Evolutionary conservation across 2,797 vertebrate genomes (phyloP), one percentile per base, ranked within the genome.

Genomic region (Lacerta bilineata): DNA sequence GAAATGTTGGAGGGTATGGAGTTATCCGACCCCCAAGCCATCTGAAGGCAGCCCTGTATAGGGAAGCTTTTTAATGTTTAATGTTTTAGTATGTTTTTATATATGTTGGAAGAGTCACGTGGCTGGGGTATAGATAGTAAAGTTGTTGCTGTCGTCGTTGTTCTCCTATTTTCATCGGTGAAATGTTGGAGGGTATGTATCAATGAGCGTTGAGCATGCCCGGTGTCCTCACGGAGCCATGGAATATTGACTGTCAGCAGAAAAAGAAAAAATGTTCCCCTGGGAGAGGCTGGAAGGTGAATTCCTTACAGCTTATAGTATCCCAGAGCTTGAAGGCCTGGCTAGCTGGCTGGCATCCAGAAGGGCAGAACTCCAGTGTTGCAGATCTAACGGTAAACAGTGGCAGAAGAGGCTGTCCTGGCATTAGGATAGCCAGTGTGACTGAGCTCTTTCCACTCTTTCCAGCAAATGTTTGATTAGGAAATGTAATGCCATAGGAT

Each of bases 361-460:
- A 69, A 29, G 23, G 27, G 7, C 3, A 29, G 27, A 9, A 17
- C 29, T 4, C 2, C 13, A 33, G 25, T 76, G 39, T 71, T 55
- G 17, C 36, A 66, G 10, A 17, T 77, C 33, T n/a, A 27, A 81
- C 17, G 27, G 64, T 78, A 36, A 86, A 39, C 76, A 46, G 41
- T 25, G 64, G 66, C 71, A 25, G 81, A 88, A 77, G 20, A 77
- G 17, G 18, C 89, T 84, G 80, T 88, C 89, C 61, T 69, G 80
- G 9, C 46, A 90, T 59, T 13, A 4, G 90, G 23, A 39, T 3
- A 0, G 3, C 13, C 9, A 87, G 55, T 11, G 7, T 1, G 72
- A 88, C 55, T 18, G 83, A 86, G n/a, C 50, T 5, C 39, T 3
- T 41, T 17, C 25, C 75, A 43, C 43, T 68, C n/a, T 72, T 80